A percentile compares a stretch with the other conserved stretches of the same genome.
phyloP scores from a whole-genome alignment of 37 sponge, comb jelly and placozoan species.

The Aplysina aerophoba region DNA sequence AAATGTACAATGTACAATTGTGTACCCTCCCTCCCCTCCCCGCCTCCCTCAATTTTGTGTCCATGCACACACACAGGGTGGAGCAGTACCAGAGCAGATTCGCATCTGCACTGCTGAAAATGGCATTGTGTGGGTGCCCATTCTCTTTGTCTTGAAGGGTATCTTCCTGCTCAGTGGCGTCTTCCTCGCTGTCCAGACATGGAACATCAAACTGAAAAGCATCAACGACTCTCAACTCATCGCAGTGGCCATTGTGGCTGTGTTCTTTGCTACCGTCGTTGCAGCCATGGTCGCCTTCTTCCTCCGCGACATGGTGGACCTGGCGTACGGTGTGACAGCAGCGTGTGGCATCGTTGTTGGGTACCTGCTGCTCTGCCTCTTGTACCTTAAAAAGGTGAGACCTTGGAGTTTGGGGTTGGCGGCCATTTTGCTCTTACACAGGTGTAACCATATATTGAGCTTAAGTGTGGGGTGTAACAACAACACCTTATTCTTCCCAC shows the following conservation, averaged over 20 bases:
- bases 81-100: slow-evolving; percentile 38
- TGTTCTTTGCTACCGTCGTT: slow-evolving; percentile 15
- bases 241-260: slow-evolving; percentile 36
- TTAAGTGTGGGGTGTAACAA: no score
- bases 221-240: slow-evolving; percentile 71
- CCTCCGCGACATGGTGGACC: slow-evolving; percentile 28
- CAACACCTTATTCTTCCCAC: no score
- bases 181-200: slow-evolving; percentile 49
- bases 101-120: slow-evolving; percentile 33
- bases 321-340: slow-evolving; percentile 27
- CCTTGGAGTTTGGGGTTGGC: no score
- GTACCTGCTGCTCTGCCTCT: slow-evolving; percentile 40
- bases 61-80: neutral
- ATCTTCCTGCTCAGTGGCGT: slow-evolving; percentile 51
- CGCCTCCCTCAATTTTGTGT: neutral
- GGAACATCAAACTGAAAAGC: slow-evolving; percentile 57
- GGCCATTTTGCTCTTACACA: no score
- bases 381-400: slow-evolving; percentile 58
- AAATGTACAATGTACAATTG: neutral
- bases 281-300: slow-evolving; percentile 30
- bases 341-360: slow-evolving; percentile 26
- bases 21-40: neutral
- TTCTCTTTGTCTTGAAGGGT: slow-evolving; percentile 46
- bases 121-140: slow-evolving; percentile 33
- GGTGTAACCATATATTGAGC: no score